Evolutionary conservation across 1,140 invertebrate genomes (phyloP).

Genomic region (Wiebesia pumilae): DNA sequence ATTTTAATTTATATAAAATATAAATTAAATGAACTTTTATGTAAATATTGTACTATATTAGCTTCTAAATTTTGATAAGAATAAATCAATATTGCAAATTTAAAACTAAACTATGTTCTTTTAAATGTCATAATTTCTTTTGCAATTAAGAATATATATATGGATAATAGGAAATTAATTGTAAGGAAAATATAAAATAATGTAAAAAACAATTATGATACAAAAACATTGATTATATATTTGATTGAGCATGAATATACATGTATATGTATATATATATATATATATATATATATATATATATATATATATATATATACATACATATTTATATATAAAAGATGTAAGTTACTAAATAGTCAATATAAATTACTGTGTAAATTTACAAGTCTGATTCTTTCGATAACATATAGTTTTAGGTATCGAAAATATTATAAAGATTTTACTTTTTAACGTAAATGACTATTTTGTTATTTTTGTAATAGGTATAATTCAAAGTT

Average conservation of each 20-base stretch:
- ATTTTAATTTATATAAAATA: no score
- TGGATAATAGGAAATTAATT: not conserved
- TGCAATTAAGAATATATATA: not conserved
- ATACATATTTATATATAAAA: slow-evolving; percentile 37
- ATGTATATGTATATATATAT: not conserved
- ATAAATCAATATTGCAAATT: not conserved
- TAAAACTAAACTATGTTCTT: not conserved
- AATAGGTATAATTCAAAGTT: not conserved
- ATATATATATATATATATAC: not conserved
- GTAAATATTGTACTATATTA: no score
- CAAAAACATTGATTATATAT: slow-evolving; percentile 55
- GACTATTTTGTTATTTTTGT: slow-evolving; percentile 1
- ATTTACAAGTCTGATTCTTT: slow-evolving; percentile 43
- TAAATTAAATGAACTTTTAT: no score
- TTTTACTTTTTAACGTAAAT: not conserved
- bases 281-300: not conserved
- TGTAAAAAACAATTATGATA: slow-evolving; percentile 20
- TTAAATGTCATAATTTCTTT: not conserved
- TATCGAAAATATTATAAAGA: slow-evolving; percentile 28
- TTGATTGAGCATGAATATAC: slow-evolving; percentile 41
- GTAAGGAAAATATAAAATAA: not conserved
- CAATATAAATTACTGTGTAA: slow-evolving; percentile 48
- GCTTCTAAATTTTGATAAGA: not conserved
- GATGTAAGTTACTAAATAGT: slow-evolving; percentile 42
- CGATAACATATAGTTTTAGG: slow-evolving; percentile 17